phyloP scores from a whole-genome alignment of 2,797 vertebrate genomes.

The Myiothlypis coronata region DNA sequence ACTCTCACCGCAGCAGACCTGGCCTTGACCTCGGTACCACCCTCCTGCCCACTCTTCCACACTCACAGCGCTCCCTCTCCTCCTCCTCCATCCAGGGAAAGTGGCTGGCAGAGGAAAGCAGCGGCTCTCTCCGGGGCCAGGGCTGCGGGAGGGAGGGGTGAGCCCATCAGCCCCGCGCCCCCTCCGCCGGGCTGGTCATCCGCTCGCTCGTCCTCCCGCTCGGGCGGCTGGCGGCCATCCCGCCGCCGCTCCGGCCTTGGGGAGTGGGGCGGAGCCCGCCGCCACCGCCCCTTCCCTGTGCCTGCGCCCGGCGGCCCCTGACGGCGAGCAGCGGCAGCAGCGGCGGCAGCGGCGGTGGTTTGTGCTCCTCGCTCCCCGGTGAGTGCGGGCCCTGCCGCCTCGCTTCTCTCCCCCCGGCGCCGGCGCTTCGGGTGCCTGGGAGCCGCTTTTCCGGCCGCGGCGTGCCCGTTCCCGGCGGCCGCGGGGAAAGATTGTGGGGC shows the following conservation, averaged over 20 bases:
- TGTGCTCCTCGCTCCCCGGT: neutral
- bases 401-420: neutral
- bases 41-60: no score
- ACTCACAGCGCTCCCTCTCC: no score
- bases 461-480: neutral
- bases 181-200: no score
- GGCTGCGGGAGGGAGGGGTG: neutral
- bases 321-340: neutral
- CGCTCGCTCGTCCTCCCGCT: neutral
- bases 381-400: neutral
- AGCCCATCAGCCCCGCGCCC: fast-evolving
- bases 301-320: neutral
- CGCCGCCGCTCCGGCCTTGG: neutral
- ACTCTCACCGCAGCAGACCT: neutral
- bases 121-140: fast-evolving
- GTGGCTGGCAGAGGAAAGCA: neutral
- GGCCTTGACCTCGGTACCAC: neutral
- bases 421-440: neutral
- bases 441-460: neutral
- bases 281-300: neutral
- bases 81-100: fast-evolving
- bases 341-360: no score
- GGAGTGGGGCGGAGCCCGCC: neutral
- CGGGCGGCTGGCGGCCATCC: neutral
- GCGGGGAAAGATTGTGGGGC: neutral